phyloP scores from a whole-genome alignment of 2,888 invertebrate genomes.

The Eutolmus rufibarbis region DNA sequence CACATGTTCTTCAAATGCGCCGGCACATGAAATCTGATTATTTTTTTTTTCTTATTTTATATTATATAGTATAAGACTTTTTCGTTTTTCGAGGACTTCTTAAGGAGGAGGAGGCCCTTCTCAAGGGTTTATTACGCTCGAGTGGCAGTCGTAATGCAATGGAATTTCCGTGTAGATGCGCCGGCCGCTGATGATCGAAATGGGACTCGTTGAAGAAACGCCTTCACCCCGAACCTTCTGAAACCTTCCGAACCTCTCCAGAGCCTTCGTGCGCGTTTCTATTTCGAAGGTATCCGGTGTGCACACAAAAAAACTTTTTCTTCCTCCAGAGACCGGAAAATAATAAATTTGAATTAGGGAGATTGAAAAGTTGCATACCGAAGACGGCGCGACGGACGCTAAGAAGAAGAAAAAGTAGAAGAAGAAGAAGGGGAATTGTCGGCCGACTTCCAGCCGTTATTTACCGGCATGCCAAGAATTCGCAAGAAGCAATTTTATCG shows the following conservation, averaged over 20 bases:
- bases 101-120: background rate
- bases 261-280: background rate
- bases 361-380: slow-evolving; percentile 24
- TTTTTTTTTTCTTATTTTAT: background rate
- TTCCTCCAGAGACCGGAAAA: background rate
- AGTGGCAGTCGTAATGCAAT: slow-evolving; percentile 21
- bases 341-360: slow-evolving; percentile 27
- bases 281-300: background rate
- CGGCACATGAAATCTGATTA: background rate
- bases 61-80: background rate
- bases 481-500: slow-evolving; percentile 22
- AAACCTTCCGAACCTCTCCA: background rate
- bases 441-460: background rate
- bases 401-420: no score
- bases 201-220: background rate
- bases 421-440: background rate
- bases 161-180: slow-evolving; percentile 20
- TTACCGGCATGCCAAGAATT: slow-evolving; percentile 14
- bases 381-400: background rate
- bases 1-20: slow-evolving; percentile 42
- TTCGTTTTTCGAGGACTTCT: background rate
- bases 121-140: background rate
- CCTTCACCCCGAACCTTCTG: background rate
- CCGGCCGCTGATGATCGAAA: slow-evolving; percentile 3
- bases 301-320: background rate